Conservation (phyloP, 2,797 vertebrate species). For the Hippopotamyrus pictus region DNA sequence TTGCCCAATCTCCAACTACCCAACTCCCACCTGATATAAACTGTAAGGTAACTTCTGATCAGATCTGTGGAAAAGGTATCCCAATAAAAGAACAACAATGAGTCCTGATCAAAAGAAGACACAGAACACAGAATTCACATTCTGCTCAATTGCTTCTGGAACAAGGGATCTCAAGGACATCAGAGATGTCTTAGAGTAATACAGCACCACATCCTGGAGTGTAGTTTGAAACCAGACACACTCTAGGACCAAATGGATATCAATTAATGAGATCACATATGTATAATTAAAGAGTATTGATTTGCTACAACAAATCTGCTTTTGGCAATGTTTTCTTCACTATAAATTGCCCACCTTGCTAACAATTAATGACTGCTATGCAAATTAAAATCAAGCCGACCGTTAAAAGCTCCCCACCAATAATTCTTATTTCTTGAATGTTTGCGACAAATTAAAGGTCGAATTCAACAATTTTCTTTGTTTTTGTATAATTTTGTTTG, state of each 20-base stretch:
- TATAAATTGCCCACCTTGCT: slow-evolving; percentile 13
- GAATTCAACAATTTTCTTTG: neutral
- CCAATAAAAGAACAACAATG: neutral
- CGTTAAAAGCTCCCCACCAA: neutral
- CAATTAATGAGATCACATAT: slow-evolving; percentile 32
- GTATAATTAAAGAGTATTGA: slow-evolving; percentile 29
- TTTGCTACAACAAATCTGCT: slow-evolving; percentile 21
- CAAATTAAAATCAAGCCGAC: neutral
- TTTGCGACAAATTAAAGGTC: neutral
- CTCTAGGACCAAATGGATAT: slow-evolving; percentile 20
- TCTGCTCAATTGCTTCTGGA: neutral
- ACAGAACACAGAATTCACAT: slow-evolving; percentile 10
- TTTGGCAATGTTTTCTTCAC: slow-evolving; percentile 2
- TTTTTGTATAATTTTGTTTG: slow-evolving; percentile 1
- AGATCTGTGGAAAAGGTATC: neutral
- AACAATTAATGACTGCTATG: neutral
- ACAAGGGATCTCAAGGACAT: slow-evolving; percentile 26
- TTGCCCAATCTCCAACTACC: neutral
- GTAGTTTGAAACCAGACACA: slow-evolving; percentile 8
- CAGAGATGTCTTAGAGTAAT: slow-evolving; percentile 12
- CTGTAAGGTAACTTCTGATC: neutral
- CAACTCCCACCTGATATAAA: neutral
- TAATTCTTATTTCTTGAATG: neutral
- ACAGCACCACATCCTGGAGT: neutral
- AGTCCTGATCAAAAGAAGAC: neutral